Evolutionary conservation across 2,113 vertebrate genomes (phyloP).

Genomic region (Hemibagrus wyckioides): DNA sequence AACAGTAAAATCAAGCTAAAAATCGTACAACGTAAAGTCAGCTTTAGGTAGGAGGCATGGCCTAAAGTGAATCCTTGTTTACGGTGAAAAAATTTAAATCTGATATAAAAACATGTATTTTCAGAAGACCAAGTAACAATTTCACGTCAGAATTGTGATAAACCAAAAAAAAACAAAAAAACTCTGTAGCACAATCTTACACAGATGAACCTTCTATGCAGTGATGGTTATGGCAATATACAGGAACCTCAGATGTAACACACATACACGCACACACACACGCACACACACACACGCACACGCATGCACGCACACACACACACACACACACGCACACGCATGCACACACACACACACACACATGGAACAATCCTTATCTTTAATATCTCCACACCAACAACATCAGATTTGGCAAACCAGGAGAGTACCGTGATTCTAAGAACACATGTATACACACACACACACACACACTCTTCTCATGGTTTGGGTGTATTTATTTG

Average conservation of each 20-base stretch:
- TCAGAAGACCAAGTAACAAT: not conserved
- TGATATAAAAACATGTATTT: not conserved
- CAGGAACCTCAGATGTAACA: not conserved
- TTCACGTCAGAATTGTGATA: not conserved
- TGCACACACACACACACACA: constrained; percentile 19
- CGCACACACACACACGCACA: constrained; percentile 25
- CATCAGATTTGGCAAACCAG: constrained; percentile 8
- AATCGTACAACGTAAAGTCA: not conserved
- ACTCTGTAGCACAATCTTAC: not conserved
- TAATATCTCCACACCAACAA: not conserved
- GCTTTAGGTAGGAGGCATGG: not conserved
- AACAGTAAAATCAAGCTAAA: not conserved
- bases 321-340: constrained; percentile 19
- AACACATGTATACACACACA: constrained; percentile 16
- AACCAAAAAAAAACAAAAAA: not conserved
- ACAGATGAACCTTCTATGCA: not conserved
- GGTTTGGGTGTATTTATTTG: not conserved
- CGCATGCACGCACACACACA: constrained; percentile 21
- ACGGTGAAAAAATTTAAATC: not conserved
- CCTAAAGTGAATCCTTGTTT: not conserved
- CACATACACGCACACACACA: constrained; percentile 28
- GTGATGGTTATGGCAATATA: not conserved
- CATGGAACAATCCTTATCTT: not conserved
- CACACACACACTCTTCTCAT: constrained; percentile 9
- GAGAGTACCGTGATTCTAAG: constrained; percentile 7